These are phyloP conservation scores for Procambarus clarkii DNA, from an alignment of 1,140 invertebrate species.

Conservation along the genomic window DNA sequence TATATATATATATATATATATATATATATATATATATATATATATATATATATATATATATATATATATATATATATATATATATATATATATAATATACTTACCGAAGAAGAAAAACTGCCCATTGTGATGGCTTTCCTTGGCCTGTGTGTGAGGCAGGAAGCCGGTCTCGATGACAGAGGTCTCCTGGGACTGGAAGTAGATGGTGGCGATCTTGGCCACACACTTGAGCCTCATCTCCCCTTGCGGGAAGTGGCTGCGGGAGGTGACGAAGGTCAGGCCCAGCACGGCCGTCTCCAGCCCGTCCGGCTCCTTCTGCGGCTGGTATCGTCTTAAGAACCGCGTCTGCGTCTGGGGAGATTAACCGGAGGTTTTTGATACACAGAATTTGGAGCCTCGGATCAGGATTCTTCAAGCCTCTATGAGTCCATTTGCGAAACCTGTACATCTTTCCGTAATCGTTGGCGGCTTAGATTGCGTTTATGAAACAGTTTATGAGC, in stretches of 20 bases:
- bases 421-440: no score
- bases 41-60: no score
- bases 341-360: no score
- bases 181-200: conserved; percentile 56
- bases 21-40: no score
- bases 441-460: no score
- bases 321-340: no score
- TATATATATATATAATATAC: background rate
- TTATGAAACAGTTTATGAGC: no score
- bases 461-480: no score
- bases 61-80: no score
- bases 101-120: background rate
- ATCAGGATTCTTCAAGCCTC: no score
- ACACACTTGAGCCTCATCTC: conserved; percentile 59
- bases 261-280: conserved; percentile 50
- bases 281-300: conserved; percentile 68
- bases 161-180: conserved; percentile 20
- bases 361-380: background rate
- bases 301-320: conserved; percentile 40
- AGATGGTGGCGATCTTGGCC: conserved; percentile 50
- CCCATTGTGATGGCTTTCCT: conserved; percentile 10
- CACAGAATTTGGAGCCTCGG: no score
- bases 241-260: conserved; percentile 51
- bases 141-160: conserved; percentile 31
- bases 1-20: no score